These are phyloP conservation scores for Odocoileus hemionus DNA, from an alignment of 2,113 vertebrate species.

Conservation along the genomic window DNA sequence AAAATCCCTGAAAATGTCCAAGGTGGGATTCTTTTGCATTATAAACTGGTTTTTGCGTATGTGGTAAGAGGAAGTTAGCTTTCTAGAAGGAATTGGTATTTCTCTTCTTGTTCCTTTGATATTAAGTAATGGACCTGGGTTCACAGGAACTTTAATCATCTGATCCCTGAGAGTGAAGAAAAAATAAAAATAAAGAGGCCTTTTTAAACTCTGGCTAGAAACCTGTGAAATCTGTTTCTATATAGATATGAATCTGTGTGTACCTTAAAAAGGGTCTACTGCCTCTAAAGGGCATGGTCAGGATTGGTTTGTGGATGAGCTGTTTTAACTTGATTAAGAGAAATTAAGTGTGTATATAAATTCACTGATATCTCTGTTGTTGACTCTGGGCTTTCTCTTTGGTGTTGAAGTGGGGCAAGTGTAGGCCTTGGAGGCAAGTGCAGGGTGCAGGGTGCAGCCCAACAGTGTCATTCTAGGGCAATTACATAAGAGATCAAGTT, in stretches of 20 bases:
- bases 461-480: conserved; percentile 23
- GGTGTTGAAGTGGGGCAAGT: not conserved
- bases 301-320: not conserved
- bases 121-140: not conserved
- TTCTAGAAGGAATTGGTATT: not conserved
- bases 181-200: not conserved
- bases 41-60: not conserved
- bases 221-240: not conserved
- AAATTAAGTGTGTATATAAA: not conserved
- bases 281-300: not conserved
- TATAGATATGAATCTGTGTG: not conserved
- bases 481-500: conserved; percentile 59
- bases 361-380: not conserved
- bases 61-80: not conserved
- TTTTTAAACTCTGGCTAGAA: not conserved
- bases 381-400: not conserved
- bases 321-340: not conserved
- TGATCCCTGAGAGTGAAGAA: not conserved
- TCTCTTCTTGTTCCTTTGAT: not conserved
- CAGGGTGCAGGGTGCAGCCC: not conserved
- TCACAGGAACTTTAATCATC: not conserved
- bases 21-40: not conserved
- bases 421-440: not conserved
- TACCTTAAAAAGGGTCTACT: not conserved
- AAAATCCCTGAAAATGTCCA: not conserved